A percentile compares a stretch with the other conserved stretches of the same genome.
These are phyloP conservation scores for Adelognathus sp. DNA, from an alignment of 2,888 invertebrate genomes.

Conservation along the genomic window DNA sequence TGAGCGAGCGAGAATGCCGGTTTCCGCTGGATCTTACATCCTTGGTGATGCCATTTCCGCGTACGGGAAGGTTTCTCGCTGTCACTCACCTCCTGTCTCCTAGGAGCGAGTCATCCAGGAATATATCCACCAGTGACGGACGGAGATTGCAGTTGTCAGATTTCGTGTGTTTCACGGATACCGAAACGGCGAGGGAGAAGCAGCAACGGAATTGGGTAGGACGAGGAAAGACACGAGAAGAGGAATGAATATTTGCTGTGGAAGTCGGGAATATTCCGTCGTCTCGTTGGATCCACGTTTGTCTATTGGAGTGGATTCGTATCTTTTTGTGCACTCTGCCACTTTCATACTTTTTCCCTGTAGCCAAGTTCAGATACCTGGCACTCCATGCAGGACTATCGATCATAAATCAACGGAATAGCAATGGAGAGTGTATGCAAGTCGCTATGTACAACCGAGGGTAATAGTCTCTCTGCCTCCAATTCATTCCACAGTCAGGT, in stretches of 20 bases:
- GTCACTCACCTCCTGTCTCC: slow-evolving; percentile 1
- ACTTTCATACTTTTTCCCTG: background rate
- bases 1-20: background rate
- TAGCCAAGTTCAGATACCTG: background rate
- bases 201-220: slow-evolving; percentile 18
- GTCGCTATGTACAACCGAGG: background rate
- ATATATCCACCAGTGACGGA: slow-evolving; percentile 44
- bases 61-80: background rate
- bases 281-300: background rate
- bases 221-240: slow-evolving; percentile 4
- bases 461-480: background rate
- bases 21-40: background rate
- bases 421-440: background rate
- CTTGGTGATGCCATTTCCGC: background rate
- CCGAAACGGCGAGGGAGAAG: slow-evolving; percentile 52
- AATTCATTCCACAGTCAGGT: background rate
- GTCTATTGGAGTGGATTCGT: background rate
- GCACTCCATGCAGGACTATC: slow-evolving; percentile 31
- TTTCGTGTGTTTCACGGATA: slow-evolving; percentile 57
- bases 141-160: slow-evolving; percentile 63
- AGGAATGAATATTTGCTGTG: slow-evolving; percentile 31
- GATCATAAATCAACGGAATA: slow-evolving; percentile 28
- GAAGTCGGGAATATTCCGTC: background rate
- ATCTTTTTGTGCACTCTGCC: background rate
- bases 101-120: background rate